Evolutionary conservation across 2,113 vertebrate genomes (phyloP).

Genomic region (Solenodon paradoxus): DNA sequence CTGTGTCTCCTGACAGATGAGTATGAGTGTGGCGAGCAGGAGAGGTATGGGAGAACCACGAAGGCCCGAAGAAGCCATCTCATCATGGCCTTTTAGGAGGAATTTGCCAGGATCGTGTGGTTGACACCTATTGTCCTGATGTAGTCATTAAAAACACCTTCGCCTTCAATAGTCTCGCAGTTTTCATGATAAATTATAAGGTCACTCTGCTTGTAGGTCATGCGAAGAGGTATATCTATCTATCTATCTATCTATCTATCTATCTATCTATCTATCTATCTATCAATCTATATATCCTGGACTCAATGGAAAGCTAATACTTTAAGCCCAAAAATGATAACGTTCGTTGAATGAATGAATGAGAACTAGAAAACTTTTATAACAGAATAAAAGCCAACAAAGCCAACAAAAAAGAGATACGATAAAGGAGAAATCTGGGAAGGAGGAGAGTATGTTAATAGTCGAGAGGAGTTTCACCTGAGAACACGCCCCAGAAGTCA

Average conservation of each 20-base stretch:
- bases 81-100: background rate
- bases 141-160: background rate
- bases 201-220: background rate
- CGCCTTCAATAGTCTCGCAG: background rate
- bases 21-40: background rate
- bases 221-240: background rate
- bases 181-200: background rate
- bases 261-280: no score
- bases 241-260: no score
- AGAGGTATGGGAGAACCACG: background rate
- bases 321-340: background rate
- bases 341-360: background rate
- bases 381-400: background rate
- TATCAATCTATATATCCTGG: background rate
- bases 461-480: background rate
- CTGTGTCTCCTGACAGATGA: background rate
- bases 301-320: background rate
- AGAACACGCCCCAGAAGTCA: fast-evolving
- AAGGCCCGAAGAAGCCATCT: background rate
- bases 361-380: background rate
- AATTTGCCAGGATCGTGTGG: background rate
- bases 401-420: background rate
- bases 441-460: background rate
- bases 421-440: background rate
- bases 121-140: background rate